These are phyloP conservation scores for Atta texana DNA, from an alignment of 1,140 invertebrate genomes.

Conservation along the genomic window DNA sequence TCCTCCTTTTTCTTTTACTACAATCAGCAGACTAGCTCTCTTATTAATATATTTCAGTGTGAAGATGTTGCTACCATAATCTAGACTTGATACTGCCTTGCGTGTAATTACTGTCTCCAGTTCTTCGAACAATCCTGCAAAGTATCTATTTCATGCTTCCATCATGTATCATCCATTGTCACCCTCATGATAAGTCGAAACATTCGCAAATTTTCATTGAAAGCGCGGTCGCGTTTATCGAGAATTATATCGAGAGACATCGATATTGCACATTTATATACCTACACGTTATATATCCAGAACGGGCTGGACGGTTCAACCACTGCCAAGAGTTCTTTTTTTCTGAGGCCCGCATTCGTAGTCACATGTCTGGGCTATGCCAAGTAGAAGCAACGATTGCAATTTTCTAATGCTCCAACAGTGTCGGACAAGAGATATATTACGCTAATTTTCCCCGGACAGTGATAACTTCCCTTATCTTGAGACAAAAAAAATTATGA, in stretches of 20 bases:
- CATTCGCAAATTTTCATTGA: conserved; percentile 39
- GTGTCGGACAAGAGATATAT: conserved; percentile 7
- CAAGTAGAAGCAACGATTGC: conserved; percentile 49
- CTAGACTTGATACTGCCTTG: conserved; percentile 37
- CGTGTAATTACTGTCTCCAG: conserved; percentile 28
- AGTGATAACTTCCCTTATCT: not conserved
- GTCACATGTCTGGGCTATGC: conserved; percentile 11
- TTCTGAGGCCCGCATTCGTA: conserved; percentile 67
- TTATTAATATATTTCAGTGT: conserved; percentile 41
- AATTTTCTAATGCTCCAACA: conserved; percentile 41
- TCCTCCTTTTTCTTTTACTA: conserved; percentile 2
- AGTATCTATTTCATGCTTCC: conserved; percentile 5
- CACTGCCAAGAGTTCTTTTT: conserved; percentile 78
- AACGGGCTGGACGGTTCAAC: conserved; percentile 86
- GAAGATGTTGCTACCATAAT: not conserved
- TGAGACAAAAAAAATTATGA: conserved; percentile 17
- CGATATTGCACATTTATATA: conserved; percentile 74
- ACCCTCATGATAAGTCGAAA: conserved; percentile 69
- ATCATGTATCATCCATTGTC: conserved; percentile 10
- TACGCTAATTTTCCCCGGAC: conserved; percentile 3
- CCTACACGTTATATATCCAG: conserved; percentile 84
- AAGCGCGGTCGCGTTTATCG: conserved; percentile 44
- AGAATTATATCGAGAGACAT: conserved; percentile 51
- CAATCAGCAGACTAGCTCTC: conserved; percentile 2
- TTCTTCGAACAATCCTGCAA: not conserved